These are phyloP conservation scores for Trichonephila inaurata DNA, from an alignment of 1,140 invertebrate species.

Conservation along the genomic window DNA sequence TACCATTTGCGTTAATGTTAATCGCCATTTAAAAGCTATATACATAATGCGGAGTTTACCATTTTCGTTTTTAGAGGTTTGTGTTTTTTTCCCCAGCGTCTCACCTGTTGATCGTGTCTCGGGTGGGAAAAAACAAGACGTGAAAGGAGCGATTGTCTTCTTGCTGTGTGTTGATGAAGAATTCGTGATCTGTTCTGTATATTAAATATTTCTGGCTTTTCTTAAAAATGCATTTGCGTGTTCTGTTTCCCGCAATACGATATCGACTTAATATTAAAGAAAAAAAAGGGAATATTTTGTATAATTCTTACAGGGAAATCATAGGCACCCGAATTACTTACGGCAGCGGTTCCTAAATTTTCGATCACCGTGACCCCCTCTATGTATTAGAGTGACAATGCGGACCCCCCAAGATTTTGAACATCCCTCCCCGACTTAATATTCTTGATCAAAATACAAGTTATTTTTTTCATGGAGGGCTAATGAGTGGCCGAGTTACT, in stretches of 20 bases:
- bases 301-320: neutral
- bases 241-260: neutral
- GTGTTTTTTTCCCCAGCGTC: neutral
- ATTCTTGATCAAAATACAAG: no score
- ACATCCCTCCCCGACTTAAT: no score
- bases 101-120: neutral
- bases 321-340: no score
- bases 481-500: no score
- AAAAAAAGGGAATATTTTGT: neutral
- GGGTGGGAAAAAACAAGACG: neutral
- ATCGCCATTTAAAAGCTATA: slow-evolving; percentile 36
- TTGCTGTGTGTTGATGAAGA: neutral
- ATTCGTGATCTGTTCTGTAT: neutral
- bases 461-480: no score
- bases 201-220: neutral
- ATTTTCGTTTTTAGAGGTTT: neutral
- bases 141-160: neutral
- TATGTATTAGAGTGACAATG: no score
- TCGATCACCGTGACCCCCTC: no score
- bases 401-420: no score
- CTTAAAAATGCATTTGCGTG: neutral
- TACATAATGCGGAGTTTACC: slow-evolving; percentile 55
- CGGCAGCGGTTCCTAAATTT: no score
- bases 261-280: neutral
- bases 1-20: slow-evolving; percentile 1